Conservation (phyloP, 2,113 vertebrate genomes). For the Seriola quinqueradiata region DNA sequence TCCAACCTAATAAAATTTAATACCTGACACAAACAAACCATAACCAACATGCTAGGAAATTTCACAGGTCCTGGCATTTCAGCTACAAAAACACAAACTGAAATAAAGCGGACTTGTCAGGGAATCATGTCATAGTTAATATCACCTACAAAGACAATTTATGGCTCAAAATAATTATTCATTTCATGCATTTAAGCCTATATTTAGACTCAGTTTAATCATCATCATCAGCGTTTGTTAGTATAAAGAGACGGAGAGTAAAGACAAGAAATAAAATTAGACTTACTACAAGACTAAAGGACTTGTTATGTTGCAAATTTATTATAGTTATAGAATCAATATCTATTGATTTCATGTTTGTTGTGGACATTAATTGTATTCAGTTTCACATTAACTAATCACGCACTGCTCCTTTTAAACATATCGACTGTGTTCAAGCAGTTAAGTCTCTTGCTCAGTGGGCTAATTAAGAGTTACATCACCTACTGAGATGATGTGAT, state of each 20-base stretch:
- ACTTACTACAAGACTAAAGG: neutral
- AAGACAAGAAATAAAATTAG: neutral
- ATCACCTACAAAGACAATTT: neutral
- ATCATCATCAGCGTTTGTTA: too few species aligned
- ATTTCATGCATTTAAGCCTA: neutral
- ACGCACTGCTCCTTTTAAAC: neutral
- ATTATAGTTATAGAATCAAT: neutral
- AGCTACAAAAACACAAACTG: neutral
- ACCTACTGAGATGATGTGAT: neutral
- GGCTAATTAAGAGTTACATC: conserved; percentile 30
- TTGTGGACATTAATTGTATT: neutral
- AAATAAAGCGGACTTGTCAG: too few species aligned
- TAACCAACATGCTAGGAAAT: neutral
- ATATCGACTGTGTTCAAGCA: neutral
- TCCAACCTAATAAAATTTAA: too few species aligned
- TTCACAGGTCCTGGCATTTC: neutral
- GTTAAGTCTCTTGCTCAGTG: neutral
- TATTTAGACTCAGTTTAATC: neutral
- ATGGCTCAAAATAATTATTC: neutral
- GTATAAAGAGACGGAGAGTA: neutral
- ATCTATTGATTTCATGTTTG: neutral
- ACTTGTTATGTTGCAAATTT: neutral
- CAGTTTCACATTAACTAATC: conserved; percentile 7
- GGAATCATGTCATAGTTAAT: neutral
- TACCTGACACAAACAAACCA: neutral